Conservation (phyloP, 1,140 invertebrate genomes). For the Drepana arcuata region DNA sequence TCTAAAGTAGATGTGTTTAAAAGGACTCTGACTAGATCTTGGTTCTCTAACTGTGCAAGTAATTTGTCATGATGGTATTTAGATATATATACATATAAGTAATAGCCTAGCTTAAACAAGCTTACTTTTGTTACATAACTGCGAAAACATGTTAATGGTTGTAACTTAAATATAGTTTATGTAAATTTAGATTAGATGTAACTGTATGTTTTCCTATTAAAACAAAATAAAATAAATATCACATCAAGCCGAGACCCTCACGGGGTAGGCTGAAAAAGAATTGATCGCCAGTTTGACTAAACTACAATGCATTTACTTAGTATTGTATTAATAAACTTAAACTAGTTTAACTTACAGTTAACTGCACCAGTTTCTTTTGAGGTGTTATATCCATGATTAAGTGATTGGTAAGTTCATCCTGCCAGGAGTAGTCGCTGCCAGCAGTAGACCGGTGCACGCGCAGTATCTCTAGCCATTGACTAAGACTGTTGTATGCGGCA, state of each 20-base stretch:
- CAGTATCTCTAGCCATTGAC: constrained; percentile 31
- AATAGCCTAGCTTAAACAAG: too few species aligned
- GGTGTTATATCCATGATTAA: constrained; percentile 35
- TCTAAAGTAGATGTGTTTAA: too few species aligned
- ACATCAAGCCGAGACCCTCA: not conserved
- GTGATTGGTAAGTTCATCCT: constrained; percentile 30
- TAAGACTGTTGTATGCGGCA: constrained; percentile 31
- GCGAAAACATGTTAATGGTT: too few species aligned
- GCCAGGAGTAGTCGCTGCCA: constrained; percentile 17
- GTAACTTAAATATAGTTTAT: not conserved
- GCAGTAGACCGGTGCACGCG: constrained; percentile 22
- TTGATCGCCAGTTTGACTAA: not conserved
- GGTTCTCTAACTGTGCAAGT: too few species aligned
- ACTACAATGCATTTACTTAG: not conserved
- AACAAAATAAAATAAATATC: not conserved
- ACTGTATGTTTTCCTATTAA: not conserved
- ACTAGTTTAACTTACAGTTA: constrained; percentile 32
- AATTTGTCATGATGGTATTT: too few species aligned
- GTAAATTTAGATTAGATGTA: not conserved
- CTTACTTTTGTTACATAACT: too few species aligned
- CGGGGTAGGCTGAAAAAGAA: not conserved
- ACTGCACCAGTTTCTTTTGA: constrained; percentile 27
- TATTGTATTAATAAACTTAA: not conserved
- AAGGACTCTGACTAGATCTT: too few species aligned
- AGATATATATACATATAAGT: too few species aligned